Conservation (phyloP, 2,797 vertebrate species). For the Coracias cyanogaster region DNA sequence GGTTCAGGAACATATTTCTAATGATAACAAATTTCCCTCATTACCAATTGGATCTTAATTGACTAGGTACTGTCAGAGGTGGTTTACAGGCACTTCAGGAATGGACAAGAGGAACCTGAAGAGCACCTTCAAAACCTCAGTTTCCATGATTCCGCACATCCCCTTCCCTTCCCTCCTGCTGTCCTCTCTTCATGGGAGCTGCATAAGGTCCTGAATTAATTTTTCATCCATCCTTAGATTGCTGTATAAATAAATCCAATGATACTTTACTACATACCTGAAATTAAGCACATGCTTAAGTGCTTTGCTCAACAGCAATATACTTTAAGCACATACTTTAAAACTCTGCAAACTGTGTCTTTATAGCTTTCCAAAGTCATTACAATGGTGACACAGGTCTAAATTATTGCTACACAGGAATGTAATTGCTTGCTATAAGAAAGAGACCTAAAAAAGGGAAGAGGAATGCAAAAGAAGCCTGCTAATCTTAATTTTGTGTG, state of each 20-base stretch:
- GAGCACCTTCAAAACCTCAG: background rate
- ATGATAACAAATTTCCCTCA: background rate
- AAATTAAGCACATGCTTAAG: constrained; percentile 62
- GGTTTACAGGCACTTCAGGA: background rate
- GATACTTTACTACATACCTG: constrained; percentile 39
- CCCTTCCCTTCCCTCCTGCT: background rate
- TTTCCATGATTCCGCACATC: background rate
- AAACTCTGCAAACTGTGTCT: constrained; percentile 60
- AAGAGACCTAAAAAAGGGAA: background rate
- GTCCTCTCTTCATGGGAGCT: background rate
- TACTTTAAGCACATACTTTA: constrained; percentile 69
- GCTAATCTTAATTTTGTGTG: background rate
- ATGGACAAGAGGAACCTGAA: background rate
- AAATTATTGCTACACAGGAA: constrained; percentile 28
- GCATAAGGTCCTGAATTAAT: background rate
- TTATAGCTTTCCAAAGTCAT: constrained; percentile 60
- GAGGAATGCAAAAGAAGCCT: background rate
- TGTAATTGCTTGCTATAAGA: background rate
- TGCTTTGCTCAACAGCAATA: constrained; percentile 66
- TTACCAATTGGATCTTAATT: background rate
- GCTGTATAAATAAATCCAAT: constrained; percentile 29
- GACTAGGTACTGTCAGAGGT: background rate
- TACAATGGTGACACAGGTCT: constrained; percentile 8
- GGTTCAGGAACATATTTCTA: background rate
- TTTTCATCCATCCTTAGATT: background rate